Conservation (phyloP, 2,797 vertebrate genomes). For the Geotrypetes seraphini region DNA sequence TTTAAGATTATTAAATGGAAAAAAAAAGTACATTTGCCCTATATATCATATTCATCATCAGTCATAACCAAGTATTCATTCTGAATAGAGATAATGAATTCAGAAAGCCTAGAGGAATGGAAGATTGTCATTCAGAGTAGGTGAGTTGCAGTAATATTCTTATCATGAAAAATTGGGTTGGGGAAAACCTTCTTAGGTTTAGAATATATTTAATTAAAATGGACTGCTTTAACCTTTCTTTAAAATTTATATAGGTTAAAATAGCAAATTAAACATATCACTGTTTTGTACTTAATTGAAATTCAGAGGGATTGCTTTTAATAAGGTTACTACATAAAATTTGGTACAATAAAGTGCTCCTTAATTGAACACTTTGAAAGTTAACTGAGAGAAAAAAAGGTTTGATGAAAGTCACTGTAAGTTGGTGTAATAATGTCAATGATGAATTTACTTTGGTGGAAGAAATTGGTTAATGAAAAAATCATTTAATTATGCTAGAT, state of each 20-base stretch:
- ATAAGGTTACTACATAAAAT: constrained; percentile 10
- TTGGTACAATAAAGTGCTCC: constrained; percentile 2
- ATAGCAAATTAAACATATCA: constrained; percentile 31
- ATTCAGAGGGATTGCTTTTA: constrained; percentile 22
- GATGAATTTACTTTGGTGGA: too few species aligned
- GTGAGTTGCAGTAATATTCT: constrained; percentile 38
- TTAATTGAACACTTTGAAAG: constrained; percentile 7
- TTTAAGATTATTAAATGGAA: constrained; percentile 32
- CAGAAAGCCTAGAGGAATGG: constrained; percentile 24
- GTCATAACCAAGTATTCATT: constrained; percentile 29
- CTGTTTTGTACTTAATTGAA: constrained; percentile 34
- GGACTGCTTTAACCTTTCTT: constrained; percentile 46
- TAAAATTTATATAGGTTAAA: constrained; percentile 38
- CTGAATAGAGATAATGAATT: constrained; percentile 27
- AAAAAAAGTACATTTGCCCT: constrained; percentile 27
- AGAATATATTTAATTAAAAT: constrained; percentile 47
- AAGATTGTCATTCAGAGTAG: constrained; percentile 38
- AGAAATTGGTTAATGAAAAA: too few species aligned
- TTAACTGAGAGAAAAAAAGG: too few species aligned
- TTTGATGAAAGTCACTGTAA: too few species aligned
- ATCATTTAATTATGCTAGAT: too few species aligned
- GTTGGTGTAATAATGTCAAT: too few species aligned
- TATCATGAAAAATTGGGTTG: constrained; percentile 31
- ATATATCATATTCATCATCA: constrained; percentile 32
- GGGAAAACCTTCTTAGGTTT: constrained; percentile 32